A percentile compares a stretch with the other conserved stretches of the same genome.
These are phyloP conservation scores for Eleutherodactylus coqui DNA, from an alignment of 2,797 vertebrate species.

Conservation along the genomic window DNA sequence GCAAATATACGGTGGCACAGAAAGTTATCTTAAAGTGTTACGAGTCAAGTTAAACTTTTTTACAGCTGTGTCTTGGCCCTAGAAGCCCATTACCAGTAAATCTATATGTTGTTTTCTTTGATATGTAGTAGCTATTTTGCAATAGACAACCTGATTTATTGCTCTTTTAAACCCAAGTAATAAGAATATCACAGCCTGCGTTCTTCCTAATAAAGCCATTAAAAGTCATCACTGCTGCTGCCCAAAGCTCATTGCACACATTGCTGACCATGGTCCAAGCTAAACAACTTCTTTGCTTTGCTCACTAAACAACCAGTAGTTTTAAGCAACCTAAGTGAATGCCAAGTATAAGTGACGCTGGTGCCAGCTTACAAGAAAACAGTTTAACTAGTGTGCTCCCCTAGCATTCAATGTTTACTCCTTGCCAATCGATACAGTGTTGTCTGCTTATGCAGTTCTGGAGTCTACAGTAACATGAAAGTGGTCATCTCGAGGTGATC, in stretches of 20 bases:
- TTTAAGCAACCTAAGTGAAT: constrained; percentile 13
- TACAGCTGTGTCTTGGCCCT: neutral
- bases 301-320: constrained; percentile 23
- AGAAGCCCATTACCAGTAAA: neutral
- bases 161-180: neutral
- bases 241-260: constrained; percentile 22
- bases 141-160: neutral
- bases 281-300: constrained; percentile 9
- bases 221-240: neutral
- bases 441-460: neutral
- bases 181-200: neutral
- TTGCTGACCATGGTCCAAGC: constrained; percentile 22
- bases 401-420: neutral
- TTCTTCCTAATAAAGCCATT: constrained; percentile 27
- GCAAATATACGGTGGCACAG: too few species aligned
- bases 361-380: constrained; percentile 27
- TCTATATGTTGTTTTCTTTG: neutral
- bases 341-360: neutral
- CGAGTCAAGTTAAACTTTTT: too few species aligned
- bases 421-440: neutral
- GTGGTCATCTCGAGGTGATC: constrained; percentile 40
- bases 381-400: neutral
- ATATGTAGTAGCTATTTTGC: neutral
- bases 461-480: constrained; percentile 29
- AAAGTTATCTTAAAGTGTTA: too few species aligned